phyloP scores from a whole-genome alignment of 2,113 vertebrate species.

The Melierax canorus region DNA sequence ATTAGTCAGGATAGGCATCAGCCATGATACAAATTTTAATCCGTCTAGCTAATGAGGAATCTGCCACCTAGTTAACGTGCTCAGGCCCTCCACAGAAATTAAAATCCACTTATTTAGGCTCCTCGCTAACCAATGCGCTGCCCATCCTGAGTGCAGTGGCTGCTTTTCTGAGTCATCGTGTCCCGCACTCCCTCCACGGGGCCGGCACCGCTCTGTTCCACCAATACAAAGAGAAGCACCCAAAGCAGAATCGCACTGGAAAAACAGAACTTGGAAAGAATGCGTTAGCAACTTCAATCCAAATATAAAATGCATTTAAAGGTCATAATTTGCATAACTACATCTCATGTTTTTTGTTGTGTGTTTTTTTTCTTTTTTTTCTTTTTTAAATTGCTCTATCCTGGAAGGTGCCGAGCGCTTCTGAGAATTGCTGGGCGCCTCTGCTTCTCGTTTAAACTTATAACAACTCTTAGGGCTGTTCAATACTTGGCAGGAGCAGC shows the following conservation, averaged over 20 bases:
- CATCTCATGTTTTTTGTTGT: constrained; percentile 57
- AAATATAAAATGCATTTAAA: constrained; percentile 66
- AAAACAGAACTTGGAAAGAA: constrained; percentile 55
- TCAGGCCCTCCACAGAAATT: constrained; percentile 54
- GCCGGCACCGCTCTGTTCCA: not conserved
- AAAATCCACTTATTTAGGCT: constrained; percentile 50
- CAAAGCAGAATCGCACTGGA: not conserved
- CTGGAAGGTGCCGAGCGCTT: not conserved
- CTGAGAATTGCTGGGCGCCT: not conserved
- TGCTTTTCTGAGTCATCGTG: not conserved
- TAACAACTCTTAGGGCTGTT: not conserved
- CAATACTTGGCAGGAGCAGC: not conserved
- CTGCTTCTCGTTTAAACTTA: not conserved
- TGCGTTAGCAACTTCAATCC: constrained; percentile 36
- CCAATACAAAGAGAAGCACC: constrained; percentile 2
- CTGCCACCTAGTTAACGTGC: constrained; percentile 39
- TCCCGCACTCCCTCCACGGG: not conserved
- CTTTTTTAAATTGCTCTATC: not conserved
- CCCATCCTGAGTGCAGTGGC: not conserved
- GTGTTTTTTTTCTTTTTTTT: not conserved
- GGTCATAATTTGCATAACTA: constrained; percentile 62
- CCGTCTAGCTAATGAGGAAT: constrained; percentile 68
- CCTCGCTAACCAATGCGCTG: not conserved
- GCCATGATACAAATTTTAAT: constrained; percentile 65
- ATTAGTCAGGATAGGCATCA: constrained; percentile 68